Base-by-base conservation (phyloP, 2,797 vertebrate genomes). In the Morus bassanus region DNA sequence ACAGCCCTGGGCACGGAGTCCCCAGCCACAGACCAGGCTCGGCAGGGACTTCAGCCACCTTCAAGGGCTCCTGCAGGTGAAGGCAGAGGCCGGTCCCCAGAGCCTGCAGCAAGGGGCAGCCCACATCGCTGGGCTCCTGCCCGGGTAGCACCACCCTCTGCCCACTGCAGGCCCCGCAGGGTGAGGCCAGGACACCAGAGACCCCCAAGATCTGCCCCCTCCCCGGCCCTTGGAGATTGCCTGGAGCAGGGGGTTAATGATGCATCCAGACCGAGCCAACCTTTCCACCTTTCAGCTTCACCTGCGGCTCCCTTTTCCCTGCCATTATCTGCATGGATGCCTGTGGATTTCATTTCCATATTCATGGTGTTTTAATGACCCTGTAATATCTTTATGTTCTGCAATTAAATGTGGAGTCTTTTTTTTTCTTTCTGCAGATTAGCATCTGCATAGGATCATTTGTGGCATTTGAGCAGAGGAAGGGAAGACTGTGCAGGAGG, bases 281-380 rank as follows among this genome's bases (percentile, higher is more conserved):
- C 93, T 84, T 65, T 43, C 59, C 76, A 63, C 84, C 88, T 59
- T n/a, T 23, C 91, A 87, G 85, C 81, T 73, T 93, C 92, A 94
- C 91, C 95, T 92, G 48, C 6, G 18, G 48, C 89, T 96, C 87
- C 82, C 65, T 83, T 78, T 86, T 76, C 85, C 85, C 91, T 89
- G 79, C 70, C 70, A 35, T 90, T 87, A 87, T 89, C 94, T 82
- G 80, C 91, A 85, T 15, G 88, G 88, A 56, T 89, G 96, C 83
- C 86, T 89, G 96, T 87, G 95, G 96, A 90, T 92, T 93, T 85
- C 18, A 96, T 97, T 96, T 96, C 93, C 96, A 95, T 97, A 97
- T 96, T 95, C 95, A 96, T 93, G 70, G 90, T 8, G 60, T 85
- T 96, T 95, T 97, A 96, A 97, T 93, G 91, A 89, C 90, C 93